Evolutionary conservation across 2,797 vertebrate genomes (phyloP).

Genomic region (Ctenochaetus hawaiiensis): DNA sequence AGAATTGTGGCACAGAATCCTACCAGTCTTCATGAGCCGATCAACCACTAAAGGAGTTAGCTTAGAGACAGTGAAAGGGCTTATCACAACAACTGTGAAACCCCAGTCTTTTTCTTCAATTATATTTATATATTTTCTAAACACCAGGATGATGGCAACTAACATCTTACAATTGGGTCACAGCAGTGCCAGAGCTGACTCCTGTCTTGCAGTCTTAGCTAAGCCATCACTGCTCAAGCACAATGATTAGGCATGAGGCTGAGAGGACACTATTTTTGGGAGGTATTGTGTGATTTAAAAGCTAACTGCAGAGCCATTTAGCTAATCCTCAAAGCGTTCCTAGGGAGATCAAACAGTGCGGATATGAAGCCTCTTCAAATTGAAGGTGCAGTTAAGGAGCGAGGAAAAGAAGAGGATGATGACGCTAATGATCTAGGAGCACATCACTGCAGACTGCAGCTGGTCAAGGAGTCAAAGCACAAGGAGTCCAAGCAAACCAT

Average conservation of each 20-base stretch:
- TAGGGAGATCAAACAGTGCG: conserved; percentile 57
- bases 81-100: conserved; percentile 53
- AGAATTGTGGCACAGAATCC: conserved; percentile 25
- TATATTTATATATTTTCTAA: conserved; percentile 23
- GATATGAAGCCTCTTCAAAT: conserved; percentile 49
- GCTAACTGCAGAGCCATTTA: conserved; percentile 68
- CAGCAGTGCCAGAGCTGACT: conserved; percentile 41
- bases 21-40: conserved; percentile 27
- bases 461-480: conserved; percentile 15
- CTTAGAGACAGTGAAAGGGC: conserved; percentile 36
- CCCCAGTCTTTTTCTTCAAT: not conserved
- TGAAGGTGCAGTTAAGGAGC: conserved; percentile 40
- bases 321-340: conserved; percentile 65
- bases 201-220: conserved; percentile 52
- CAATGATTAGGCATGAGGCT: conserved; percentile 61
- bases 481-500: conserved; percentile 9
- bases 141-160: conserved; percentile 29
- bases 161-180: conserved; percentile 48
- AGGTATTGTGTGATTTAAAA: conserved; percentile 71
- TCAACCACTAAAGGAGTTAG: conserved; percentile 30
- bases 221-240: conserved; percentile 46
- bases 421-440: conserved; percentile 37
- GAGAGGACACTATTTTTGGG: conserved; percentile 65
- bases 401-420: conserved; percentile 7
- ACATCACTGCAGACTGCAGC: conserved; percentile 20